Conservation (phyloP, 2,113 vertebrate species). For the Forbesichthys papilliferus region DNA sequence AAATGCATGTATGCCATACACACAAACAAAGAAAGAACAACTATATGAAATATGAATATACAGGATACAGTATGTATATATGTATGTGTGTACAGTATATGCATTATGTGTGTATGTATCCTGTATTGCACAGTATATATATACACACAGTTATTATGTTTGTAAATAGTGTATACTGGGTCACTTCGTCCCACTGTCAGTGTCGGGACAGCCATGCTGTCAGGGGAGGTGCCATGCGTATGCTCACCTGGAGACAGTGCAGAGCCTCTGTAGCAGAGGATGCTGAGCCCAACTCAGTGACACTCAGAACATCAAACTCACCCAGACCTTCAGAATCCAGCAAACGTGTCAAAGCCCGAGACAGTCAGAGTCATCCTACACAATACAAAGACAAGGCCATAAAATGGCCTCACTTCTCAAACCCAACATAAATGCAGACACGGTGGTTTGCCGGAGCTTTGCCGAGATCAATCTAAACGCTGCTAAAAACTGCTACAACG, state of each 20-base stretch:
- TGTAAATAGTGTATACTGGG: slow-evolving; percentile 11
- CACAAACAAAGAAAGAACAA: slow-evolving; percentile 4
- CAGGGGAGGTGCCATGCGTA: slow-evolving; percentile 44
- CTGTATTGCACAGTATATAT: slow-evolving; percentile 9
- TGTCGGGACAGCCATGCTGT: slow-evolving; percentile 50
- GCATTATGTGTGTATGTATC: too few relatives aligned
- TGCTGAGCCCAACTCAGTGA: slow-evolving; percentile 47
- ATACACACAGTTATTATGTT: slow-evolving; percentile 25
- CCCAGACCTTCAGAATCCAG: slow-evolving; percentile 41
- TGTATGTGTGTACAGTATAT: neutral
- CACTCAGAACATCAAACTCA: slow-evolving; percentile 36
- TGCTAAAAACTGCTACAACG: too few relatives aligned
- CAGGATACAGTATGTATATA: neutral
- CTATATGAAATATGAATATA: too few relatives aligned
- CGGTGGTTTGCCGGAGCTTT: too few relatives aligned
- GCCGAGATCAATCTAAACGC: too few relatives aligned
- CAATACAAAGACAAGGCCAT: slow-evolving; percentile 27
- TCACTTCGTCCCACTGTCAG: slow-evolving; percentile 35
- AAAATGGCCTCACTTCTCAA: slow-evolving; percentile 1
- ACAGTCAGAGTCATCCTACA: slow-evolving; percentile 42
- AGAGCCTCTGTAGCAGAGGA: slow-evolving; percentile 35
- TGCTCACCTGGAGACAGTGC: slow-evolving; percentile 42
- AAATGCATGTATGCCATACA: neutral
- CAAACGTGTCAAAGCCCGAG: slow-evolving; percentile 26
- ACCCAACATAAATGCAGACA: too few relatives aligned